Base-by-base conservation (phyloP, 2,888 invertebrate genomes). In the Drosophila fulvimacula region DNA sequence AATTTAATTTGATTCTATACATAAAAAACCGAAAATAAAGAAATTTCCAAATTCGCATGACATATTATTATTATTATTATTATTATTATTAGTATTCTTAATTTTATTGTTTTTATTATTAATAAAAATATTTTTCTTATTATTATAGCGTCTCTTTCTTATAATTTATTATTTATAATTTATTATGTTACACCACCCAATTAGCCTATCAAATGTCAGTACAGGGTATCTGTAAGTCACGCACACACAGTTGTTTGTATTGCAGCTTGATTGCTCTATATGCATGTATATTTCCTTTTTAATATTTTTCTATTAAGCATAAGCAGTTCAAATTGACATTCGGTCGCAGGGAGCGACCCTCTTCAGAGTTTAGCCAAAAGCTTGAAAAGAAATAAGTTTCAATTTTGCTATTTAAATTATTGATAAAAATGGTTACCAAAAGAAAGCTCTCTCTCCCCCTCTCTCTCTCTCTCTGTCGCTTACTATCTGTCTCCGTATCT, bases 371-470 rank as follows among this genome's bases (percentile, higher is more conserved):
- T 56, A 34, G 11, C 36, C 49, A 34, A 21, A 57, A 38, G 27
- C 27, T n/a, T 11, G 15, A 59, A 57, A 56, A 69, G 63, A 52
- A 68, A 60, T 71, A 69, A 21, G 55, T 60, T 59, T 49, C 59
- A 77, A 86, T 72, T 72, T 76, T 71, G 66, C 71, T 82, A 74
- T 87, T 71, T 68, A 73, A 87, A 84, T 84, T 82, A 82, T 82
- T 87, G 82, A 87, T 87, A 76, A 76, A 69, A 52, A 17, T 13
- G 30, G 59, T 17, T 21, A 48, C 46, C 51, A 21, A 36, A 48
- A 6, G 11, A 17, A 11, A 30, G 3, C 10, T n/a, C n/a, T 11
- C 11, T 11, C 46, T 11, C 32, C 24, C 19, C 53, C 32, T 36
- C 19, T 57, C 19, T 36, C 24, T 38, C 11, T 55, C 36, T 41